Base-by-base conservation (phyloP, 2,888 invertebrate species). In the Scaptomyza parva region DNA sequence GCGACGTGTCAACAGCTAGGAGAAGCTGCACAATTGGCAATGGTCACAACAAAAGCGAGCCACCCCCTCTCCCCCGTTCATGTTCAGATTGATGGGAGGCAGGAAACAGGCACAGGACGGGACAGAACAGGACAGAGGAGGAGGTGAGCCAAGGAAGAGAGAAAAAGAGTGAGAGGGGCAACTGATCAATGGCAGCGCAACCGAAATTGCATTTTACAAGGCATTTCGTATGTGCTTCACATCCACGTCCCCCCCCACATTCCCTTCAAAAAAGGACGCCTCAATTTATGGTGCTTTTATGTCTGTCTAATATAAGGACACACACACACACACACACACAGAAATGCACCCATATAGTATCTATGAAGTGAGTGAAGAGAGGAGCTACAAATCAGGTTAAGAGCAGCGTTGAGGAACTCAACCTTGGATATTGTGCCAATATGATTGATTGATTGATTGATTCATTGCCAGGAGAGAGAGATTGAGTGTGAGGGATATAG, bases 221-320 rank as follows among this genome's bases (percentile, higher is more conserved):
- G 62, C 52, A 69, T 45, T 62, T 61, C 40, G 17, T 35, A 35
- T 14, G 35, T 35, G 14, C 14, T 33, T 6, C 33, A 6, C n/a
- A 1, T 2, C 28, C 28, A 8, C 28, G 0, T 3, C 28, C 7
- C 28, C n/a, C 33, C 2, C n/a, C n/a, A 5, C 33, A 6, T 2
- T n/a, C n/a, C n/a, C 33, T 28, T 14, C 59, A 14, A 58, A 44
- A 59, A 39, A 22, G 14, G 26, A 17, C 33, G 39, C 44, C 76
- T 72, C 61, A 74, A 74, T 74, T 74, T 74, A 74, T 74, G 57
- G 65, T 47, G 66, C 73, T 74, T 74, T 70, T 66, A 71, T 62
- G 62, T 66, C 40, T 62, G 62, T 66, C 40, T 74, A 71, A 76
- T 76, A 76, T 54, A 74, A 74, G 58, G 66, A 55, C 51, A 41